Conservation (phyloP, 2,888 invertebrate genomes). For the Chrysolina oricalcia region DNA sequence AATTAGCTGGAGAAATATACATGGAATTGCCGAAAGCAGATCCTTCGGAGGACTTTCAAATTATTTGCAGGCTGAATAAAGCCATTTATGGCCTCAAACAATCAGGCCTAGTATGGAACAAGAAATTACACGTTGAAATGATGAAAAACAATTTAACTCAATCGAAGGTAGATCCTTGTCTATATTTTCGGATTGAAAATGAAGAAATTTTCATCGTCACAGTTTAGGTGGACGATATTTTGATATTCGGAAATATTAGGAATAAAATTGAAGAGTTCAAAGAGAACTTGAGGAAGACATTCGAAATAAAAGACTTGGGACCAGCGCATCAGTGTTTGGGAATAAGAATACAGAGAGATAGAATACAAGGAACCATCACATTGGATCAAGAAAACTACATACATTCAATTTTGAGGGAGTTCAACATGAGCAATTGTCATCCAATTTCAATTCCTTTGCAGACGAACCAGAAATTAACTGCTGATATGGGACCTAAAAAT, state of each 20-base stretch:
- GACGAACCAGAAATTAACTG: slow-evolving; percentile 18
- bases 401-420: slow-evolving; percentile 23
- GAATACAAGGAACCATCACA: no score
- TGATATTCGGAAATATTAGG: not conserved
- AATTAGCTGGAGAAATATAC: slow-evolving; percentile 17
- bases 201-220: slow-evolving; percentile 16
- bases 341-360: no score
- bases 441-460: slow-evolving; percentile 31
- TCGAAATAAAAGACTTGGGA: slow-evolving; percentile 31
- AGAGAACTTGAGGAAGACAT: slow-evolving; percentile 23
- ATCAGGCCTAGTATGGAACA: slow-evolving; percentile 21
- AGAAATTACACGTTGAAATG: slow-evolving; percentile 15
- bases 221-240: slow-evolving; percentile 18
- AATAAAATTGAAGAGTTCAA: slow-evolving; percentile 2
- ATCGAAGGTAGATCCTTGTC: slow-evolving; percentile 13
- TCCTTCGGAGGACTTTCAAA: not conserved
- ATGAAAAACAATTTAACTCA: slow-evolving; percentile 12
- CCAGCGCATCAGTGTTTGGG: slow-evolving; percentile 32
- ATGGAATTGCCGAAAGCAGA: slow-evolving; percentile 16
- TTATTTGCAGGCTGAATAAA: not conserved
- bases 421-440: slow-evolving; percentile 29
- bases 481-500: slow-evolving; percentile 14
- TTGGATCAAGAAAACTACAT: slow-evolving; percentile 27
- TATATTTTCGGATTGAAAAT: slow-evolving; percentile 15
- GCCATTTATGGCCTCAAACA: not conserved